These are phyloP conservation scores for Eciton burchellii DNA, from an alignment of 1,140 invertebrate genomes.

Conservation along the genomic window DNA sequence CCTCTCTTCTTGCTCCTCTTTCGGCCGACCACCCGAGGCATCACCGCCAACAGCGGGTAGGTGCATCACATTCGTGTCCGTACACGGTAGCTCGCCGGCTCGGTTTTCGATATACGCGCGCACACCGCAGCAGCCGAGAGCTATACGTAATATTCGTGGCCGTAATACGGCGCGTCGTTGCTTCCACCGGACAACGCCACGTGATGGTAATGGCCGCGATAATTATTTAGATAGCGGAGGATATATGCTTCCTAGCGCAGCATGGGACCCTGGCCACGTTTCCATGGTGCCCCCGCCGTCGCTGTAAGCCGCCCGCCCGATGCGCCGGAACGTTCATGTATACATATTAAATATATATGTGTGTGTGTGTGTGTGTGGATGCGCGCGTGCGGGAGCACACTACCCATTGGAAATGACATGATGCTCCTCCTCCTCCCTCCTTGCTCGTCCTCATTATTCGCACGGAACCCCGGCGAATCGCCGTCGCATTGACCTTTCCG, in stretches of 20 bases:
- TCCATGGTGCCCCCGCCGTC: slow-evolving; percentile 71
- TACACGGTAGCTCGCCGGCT: slow-evolving; percentile 62
- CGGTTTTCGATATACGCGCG: slow-evolving; percentile 55
- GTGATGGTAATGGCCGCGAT: slow-evolving; percentile 84
- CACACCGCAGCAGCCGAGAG: slow-evolving; percentile 32
- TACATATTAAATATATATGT: not conserved
- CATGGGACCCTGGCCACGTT: slow-evolving; percentile 80
- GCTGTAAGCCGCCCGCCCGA: slow-evolving; percentile 52
- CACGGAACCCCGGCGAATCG: slow-evolving; percentile 2
- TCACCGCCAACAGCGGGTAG: slow-evolving; percentile 22
- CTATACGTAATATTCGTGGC: slow-evolving; percentile 79
- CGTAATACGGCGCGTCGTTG: slow-evolving; percentile 74
- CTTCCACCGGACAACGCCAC: slow-evolving; percentile 81
- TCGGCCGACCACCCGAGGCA: not conserved
- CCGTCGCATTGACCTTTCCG: slow-evolving; percentile 42
- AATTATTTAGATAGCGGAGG: slow-evolving; percentile 85
- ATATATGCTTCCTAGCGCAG: slow-evolving; percentile 84
- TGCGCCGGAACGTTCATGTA: slow-evolving; percentile 52
- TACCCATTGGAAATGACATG: slow-evolving; percentile 53
- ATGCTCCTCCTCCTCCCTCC: slow-evolving; percentile 16
- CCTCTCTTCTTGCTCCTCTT: not conserved
- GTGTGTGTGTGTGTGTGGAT: too few relatives aligned
- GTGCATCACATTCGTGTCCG: slow-evolving; percentile 49
- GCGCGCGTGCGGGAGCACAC: too few relatives aligned
- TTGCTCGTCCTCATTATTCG: slow-evolving; percentile 51